Percentiles rank a stretch among this genome's conserved stretches.
Conservation (phyloP, 2,888 invertebrate genomes). For the Anodontia alba region DNA sequence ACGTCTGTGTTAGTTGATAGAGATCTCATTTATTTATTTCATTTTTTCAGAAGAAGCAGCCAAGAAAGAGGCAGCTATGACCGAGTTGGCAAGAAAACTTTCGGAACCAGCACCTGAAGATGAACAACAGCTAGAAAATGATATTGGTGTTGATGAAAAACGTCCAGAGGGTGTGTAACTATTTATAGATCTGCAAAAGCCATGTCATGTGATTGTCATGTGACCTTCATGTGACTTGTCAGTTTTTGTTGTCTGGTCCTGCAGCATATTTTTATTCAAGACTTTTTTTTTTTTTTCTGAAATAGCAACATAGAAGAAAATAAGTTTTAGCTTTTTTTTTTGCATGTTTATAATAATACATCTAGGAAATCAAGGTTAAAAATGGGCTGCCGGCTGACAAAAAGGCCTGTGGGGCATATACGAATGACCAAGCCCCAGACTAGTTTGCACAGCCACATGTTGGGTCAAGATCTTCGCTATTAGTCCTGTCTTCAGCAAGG, state of each 20-base stretch:
- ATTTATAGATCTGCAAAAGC: conserved; percentile 40
- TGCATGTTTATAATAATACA: not conserved
- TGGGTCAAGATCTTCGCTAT: too few species aligned
- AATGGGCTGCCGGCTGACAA: too few species aligned
- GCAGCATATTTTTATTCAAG: conserved; percentile 27
- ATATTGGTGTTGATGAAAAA: not conserved
- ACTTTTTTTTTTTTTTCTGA: not conserved
- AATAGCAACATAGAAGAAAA: not conserved
- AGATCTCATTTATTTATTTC: not conserved
- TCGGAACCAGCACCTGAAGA: conserved; percentile 52
- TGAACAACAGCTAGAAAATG: not conserved
- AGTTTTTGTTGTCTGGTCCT: conserved; percentile 43
- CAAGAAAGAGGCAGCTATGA: conserved; percentile 59
- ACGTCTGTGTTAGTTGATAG: too few species aligned
- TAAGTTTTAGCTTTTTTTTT: not conserved
- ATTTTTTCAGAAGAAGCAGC: conserved; percentile 64
- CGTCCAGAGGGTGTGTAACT: conserved; percentile 59
- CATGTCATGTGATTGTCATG: conserved; percentile 60
- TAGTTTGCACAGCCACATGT: too few species aligned
- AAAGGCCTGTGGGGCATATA: too few species aligned
- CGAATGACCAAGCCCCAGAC: too few species aligned
- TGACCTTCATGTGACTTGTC: conserved; percentile 50
- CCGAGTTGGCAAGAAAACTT: conserved; percentile 71
- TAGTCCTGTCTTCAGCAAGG: too few species aligned
- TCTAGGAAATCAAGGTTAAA: too few species aligned